phyloP scores from a whole-genome alignment of 2,888 invertebrate species.

The Catocala sponsa region DNA sequence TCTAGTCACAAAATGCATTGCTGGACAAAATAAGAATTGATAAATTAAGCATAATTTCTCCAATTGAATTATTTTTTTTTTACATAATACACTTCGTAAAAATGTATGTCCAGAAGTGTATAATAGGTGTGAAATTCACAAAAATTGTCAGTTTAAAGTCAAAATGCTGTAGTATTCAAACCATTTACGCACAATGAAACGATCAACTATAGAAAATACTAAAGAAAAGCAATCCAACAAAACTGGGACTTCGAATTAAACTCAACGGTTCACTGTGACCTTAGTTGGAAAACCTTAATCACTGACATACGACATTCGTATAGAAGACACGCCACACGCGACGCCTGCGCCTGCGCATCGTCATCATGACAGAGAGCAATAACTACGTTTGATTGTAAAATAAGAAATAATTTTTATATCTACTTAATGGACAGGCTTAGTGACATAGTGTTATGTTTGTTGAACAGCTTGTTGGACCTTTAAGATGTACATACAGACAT shows the following conservation, averaged over 20 bases:
- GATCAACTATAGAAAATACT: background rate
- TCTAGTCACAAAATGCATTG: too few species aligned
- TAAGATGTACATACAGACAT: too few species aligned
- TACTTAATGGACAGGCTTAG: conserved; percentile 54
- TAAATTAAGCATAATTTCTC: too few species aligned
- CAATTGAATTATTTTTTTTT: too few species aligned
- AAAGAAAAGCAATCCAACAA: background rate
- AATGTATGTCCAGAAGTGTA: too few species aligned
- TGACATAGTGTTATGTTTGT: conserved; percentile 28
- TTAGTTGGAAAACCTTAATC: conserved; percentile 16
- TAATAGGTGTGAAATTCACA: too few species aligned
- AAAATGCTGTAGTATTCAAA: too few species aligned
- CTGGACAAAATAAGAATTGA: too few species aligned
- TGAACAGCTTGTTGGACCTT: conserved; percentile 11
- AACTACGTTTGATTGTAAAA: conserved; percentile 64
- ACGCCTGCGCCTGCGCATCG: conserved; percentile 76
- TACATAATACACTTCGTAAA: too few species aligned
- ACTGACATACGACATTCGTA: conserved; percentile 33
- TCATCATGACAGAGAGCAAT: conserved; percentile 71
- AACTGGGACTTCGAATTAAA: background rate
- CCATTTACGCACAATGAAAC: background rate
- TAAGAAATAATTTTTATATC: conserved; percentile 60
- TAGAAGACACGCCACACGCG: conserved; percentile 56
- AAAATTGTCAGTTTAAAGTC: too few species aligned
- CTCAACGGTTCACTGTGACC: background rate